Evolutionary conservation across 2,797 vertebrate species (phyloP).

Genomic region (Ataeniobius toweri): DNA sequence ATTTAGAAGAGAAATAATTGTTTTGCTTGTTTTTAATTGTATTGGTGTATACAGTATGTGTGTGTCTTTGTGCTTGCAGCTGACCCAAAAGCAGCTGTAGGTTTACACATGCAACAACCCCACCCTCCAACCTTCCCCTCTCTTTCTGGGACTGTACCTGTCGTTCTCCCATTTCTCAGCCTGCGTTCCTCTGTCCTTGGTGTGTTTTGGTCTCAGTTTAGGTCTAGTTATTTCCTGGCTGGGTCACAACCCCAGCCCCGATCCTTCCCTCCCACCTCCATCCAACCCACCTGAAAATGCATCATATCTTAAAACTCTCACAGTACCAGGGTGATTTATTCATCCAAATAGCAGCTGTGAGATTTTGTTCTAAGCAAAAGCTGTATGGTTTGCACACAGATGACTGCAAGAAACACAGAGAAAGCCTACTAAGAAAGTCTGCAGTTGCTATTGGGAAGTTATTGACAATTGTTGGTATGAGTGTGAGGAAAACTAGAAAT

Average conservation of each 20-base stretch:
- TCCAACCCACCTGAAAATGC: slow-evolving; percentile 51
- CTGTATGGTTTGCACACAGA: slow-evolving; percentile 3
- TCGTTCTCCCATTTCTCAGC: slow-evolving; percentile 44
- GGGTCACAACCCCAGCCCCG: slow-evolving; percentile 20
- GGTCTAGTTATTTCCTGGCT: slow-evolving; percentile 14
- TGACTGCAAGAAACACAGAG: neutral
- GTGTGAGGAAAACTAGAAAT: neutral
- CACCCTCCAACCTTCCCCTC: neutral
- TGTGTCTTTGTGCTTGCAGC: too few relatives aligned
- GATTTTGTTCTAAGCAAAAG: slow-evolving; percentile 38
- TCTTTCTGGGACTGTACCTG: slow-evolving; percentile 25
- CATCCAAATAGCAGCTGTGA: slow-evolving; percentile 48
- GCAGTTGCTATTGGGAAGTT: neutral
- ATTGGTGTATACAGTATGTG: neutral
- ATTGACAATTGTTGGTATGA: neutral
- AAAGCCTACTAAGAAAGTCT: slow-evolving; percentile 6
- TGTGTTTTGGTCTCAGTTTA: slow-evolving; percentile 33
- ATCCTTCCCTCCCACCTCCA: slow-evolving; percentile 30
- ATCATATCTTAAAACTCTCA: slow-evolving; percentile 61
- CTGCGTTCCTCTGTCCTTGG: slow-evolving; percentile 33
- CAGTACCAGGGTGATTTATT: slow-evolving; percentile 61
- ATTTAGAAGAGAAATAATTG: neutral
- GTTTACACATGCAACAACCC: too few relatives aligned
- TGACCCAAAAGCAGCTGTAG: too few relatives aligned
- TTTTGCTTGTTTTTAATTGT: neutral